Conservation (phyloP, 2,797 vertebrate species). For the Antrozous pallidus region DNA sequence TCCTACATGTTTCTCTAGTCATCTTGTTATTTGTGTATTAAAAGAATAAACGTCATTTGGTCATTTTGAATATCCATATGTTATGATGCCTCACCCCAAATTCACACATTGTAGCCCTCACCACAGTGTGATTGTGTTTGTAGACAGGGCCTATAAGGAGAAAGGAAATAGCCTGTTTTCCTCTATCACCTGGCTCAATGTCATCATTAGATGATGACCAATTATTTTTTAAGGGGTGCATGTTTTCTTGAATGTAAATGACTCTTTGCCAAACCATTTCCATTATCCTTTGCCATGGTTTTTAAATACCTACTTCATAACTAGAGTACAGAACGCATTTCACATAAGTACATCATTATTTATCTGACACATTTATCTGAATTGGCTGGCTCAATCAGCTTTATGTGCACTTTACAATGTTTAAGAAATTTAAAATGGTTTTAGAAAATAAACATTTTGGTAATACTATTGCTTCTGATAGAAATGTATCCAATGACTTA, state of each 20-base stretch:
- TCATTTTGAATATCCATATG: not conserved
- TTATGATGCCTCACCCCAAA: not conserved
- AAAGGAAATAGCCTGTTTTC: not conserved
- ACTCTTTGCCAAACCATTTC: not conserved
- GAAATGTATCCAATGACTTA: slow-evolving; percentile 54
- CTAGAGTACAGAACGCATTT: not conserved
- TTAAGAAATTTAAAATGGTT: slow-evolving; percentile 48
- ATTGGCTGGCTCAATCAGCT: not conserved
- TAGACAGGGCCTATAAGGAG: not conserved
- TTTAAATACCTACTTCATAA: slow-evolving; percentile 6
- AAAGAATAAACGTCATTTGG: not conserved
- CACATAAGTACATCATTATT: slow-evolving; percentile 6
- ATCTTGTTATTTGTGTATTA: not conserved
- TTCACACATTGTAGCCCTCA: not conserved
- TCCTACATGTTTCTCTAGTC: not conserved
- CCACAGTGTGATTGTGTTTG: not conserved
- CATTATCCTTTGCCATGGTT: not conserved
- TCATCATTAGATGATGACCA: not conserved
- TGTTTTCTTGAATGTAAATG: not conserved
- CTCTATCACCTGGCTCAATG: not conserved
- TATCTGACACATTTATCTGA: slow-evolving; percentile 30
- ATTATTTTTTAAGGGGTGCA: not conserved
- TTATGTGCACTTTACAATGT: not conserved
- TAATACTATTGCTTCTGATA: slow-evolving; percentile 48
- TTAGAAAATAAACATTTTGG: slow-evolving; percentile 60